Evolutionary conservation across 2,113 vertebrate species (phyloP), one percentile per base, ranked within the genome.

Genomic region (Heterochromis multidens): DNA sequence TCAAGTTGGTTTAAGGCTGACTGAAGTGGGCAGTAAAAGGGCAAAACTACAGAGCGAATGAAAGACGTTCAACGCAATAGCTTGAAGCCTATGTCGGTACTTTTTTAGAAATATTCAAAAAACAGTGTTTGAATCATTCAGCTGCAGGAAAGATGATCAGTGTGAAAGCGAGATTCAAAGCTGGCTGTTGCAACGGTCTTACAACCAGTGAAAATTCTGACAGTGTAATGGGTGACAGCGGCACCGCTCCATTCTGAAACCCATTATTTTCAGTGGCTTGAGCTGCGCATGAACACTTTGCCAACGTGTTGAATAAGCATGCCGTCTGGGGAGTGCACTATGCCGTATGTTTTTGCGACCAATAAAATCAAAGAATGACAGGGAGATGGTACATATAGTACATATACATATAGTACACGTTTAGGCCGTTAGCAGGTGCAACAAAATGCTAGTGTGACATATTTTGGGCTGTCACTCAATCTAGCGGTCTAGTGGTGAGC

Each of bases 51-150:
- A 2, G 10, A 56, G 13, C 19, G 19, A 19, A 46, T 6, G 17
- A 76, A 25, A 40, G 37, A 72, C 43, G 81, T 91, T 94, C 78
- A 94, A 89, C 31, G 33, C 83, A 7, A 83, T 84, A 82, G 83
- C 92, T 85, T 70, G 79, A 60, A 93, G 67, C 58, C 90, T 90
- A 52, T 90, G 80, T 79, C 93, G 91, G 85, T 93, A 90, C 43
- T 90, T 67, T 79, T 88, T 77, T 8, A 2, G 17, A 54, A 29
- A 49, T 49, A 29, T 29, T 72, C 49, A 21, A 7, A 29, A 27
- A 46, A 72, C n/a, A 72, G 6, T 29, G 16, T 31, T 72, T 49
- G 21, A 72, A 72, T 13, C 16, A 72, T 72, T 52, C 1, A 21
- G 25, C 67, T 72, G 67, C 19, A 72, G 67, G 10, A 72, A 72